phyloP scores from a whole-genome alignment of 2,888 invertebrate genomes.

The Anoncus sp. region DNA sequence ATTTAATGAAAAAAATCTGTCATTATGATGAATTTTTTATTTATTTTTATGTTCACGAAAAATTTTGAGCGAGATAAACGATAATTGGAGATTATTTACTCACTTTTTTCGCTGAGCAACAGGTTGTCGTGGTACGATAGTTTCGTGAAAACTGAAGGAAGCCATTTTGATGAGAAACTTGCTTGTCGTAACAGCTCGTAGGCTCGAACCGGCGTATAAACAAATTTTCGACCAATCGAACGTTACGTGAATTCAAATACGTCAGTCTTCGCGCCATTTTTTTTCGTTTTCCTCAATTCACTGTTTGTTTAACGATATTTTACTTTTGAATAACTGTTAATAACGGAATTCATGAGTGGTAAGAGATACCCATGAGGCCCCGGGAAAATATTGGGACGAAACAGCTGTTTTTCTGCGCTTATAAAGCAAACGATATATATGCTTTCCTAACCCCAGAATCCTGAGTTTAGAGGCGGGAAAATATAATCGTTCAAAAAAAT shows the following conservation, averaged over 20 bases:
- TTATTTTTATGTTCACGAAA: neutral
- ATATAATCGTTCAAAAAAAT: too few relatives aligned
- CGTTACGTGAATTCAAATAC: conserved; percentile 68
- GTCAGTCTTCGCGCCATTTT: conserved; percentile 70
- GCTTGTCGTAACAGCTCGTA: conserved; percentile 61
- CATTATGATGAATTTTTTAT: too few relatives aligned
- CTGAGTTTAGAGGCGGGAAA: too few relatives aligned
- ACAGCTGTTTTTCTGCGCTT: neutral
- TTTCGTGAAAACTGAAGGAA: conserved; percentile 28
- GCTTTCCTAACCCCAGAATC: too few relatives aligned
- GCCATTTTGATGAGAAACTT: conserved; percentile 61
- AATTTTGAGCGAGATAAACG: neutral
- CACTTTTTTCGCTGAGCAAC: conserved; percentile 65
- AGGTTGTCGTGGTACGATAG: conserved; percentile 64
- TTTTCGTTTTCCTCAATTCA: neutral
- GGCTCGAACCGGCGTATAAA: conserved; percentile 52
- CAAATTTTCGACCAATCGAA: conserved; percentile 73
- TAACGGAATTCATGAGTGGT: neutral
- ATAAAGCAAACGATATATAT: too few relatives aligned
- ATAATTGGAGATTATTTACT: conserved; percentile 58
- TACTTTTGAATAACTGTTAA: neutral
- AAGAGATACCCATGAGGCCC: neutral
- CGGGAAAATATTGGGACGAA: neutral
- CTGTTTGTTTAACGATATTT: neutral
- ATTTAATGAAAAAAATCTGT: too few relatives aligned